Conservation (phyloP, 2,113 vertebrate species). For the Glaucidium brasilianum region DNA sequence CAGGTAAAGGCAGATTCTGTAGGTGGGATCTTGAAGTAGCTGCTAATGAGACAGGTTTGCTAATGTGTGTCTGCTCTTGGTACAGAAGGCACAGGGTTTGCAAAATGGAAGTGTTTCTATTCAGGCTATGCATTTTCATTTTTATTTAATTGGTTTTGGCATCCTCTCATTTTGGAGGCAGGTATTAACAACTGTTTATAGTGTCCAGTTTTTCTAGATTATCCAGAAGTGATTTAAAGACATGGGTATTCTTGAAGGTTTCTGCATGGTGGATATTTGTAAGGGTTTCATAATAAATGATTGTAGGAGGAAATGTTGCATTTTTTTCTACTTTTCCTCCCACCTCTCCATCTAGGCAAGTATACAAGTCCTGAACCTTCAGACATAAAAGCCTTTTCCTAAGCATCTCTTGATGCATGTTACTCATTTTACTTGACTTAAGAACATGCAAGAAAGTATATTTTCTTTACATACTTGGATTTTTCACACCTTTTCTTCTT, state of each 20-base stretch:
- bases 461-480: slow-evolving; percentile 20
- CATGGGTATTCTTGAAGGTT: background rate
- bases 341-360: background rate
- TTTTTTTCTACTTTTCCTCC: background rate
- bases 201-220: background rate
- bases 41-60: background rate
- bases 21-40: background rate
- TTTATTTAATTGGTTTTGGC: background rate
- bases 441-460: slow-evolving; percentile 28
- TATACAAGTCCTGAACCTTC: slow-evolving; percentile 35
- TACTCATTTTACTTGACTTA: slow-evolving; percentile 53
- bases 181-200: background rate
- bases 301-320: background rate
- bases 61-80: background rate
- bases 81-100: background rate
- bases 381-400: slow-evolving; percentile 53
- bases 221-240: background rate
- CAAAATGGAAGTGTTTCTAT: background rate
- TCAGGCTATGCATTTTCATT: background rate
- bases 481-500: slow-evolving; percentile 51
- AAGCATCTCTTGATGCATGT: slow-evolving; percentile 52
- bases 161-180: background rate
- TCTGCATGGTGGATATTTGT: slow-evolving; percentile 13
- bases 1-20: background rate
- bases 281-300: slow-evolving; percentile 47